phyloP scores from a whole-genome alignment of 2,797 vertebrate species.

The Sebastiscus tertius region DNA sequence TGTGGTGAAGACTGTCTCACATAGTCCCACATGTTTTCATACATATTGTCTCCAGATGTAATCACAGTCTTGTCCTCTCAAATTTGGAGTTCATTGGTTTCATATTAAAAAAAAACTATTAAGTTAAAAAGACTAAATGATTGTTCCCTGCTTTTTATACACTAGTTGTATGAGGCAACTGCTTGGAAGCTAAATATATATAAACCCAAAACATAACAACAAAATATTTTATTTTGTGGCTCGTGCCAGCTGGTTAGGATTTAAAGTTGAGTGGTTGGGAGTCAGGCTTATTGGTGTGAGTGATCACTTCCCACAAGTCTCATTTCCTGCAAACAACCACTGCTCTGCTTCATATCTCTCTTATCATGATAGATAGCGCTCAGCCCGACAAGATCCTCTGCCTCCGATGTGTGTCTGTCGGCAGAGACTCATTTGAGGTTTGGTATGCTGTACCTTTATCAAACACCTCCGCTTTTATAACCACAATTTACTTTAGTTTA shows the following conservation, averaged over 20 bases:
- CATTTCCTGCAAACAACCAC: slow-evolving; percentile 41
- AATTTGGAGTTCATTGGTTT: slow-evolving; percentile 30
- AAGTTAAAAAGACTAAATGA: background rate
- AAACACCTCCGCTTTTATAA: background rate
- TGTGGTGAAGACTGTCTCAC: slow-evolving; percentile 35
- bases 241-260: slow-evolving; percentile 3
- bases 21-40: slow-evolving; percentile 49
- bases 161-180: background rate
- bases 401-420: slow-evolving; percentile 28
- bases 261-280: slow-evolving; percentile 3
- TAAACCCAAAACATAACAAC: background rate
- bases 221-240: background rate
- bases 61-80: slow-evolving; percentile 12
- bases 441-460: background rate
- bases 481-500: background rate
- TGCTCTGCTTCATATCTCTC: slow-evolving; percentile 29
- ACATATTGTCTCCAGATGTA: slow-evolving; percentile 73
- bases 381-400: slow-evolving; percentile 2
- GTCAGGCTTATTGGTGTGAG: slow-evolving; percentile 31
- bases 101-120: background rate
- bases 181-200: background rate
- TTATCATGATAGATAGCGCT: slow-evolving; percentile 45
- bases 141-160: background rate
- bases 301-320: slow-evolving; percentile 34
- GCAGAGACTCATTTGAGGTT: slow-evolving; percentile 11